These are phyloP conservation scores for Peromyscus eremicus DNA, from an alignment of 2,797 vertebrate genomes.

Conservation along the genomic window DNA sequence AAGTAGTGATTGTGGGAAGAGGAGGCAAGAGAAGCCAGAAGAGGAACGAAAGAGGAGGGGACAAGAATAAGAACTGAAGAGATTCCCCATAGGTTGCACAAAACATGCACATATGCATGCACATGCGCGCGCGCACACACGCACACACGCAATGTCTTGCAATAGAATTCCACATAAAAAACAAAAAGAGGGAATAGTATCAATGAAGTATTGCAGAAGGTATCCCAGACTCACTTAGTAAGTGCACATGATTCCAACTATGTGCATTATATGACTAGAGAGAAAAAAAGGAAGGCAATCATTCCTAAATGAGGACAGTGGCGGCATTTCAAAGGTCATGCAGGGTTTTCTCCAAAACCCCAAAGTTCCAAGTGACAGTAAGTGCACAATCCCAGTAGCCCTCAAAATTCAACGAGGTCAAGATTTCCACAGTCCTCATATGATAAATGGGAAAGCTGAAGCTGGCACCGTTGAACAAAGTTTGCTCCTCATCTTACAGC, in stretches of 20 bases:
- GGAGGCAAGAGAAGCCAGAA: too few species aligned
- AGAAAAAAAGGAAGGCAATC: background rate
- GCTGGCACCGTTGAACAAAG: background rate
- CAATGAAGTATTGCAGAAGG: background rate
- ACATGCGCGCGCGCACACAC: too few species aligned
- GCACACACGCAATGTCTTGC: background rate
- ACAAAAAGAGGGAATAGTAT: background rate
- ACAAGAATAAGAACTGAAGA: background rate
- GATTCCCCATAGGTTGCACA: background rate
- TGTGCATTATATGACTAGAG: background rate
- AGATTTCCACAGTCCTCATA: background rate
- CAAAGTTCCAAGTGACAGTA: constrained; percentile 26
- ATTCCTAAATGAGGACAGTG: background rate
- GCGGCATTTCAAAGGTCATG: background rate
- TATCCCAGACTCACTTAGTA: background rate
- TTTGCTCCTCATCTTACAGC: background rate
- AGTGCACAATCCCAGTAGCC: background rate
- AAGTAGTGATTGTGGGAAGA: background rate
- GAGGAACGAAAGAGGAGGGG: background rate
- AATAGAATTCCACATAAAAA: constrained; percentile 4
- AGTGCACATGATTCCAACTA: background rate
- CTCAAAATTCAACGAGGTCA: background rate
- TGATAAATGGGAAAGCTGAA: constrained; percentile 11
- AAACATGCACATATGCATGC: background rate
- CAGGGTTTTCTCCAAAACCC: constrained; percentile 7